Base-by-base conservation (phyloP, 1,140 invertebrate species). In the Drosophila orosa region DNA sequence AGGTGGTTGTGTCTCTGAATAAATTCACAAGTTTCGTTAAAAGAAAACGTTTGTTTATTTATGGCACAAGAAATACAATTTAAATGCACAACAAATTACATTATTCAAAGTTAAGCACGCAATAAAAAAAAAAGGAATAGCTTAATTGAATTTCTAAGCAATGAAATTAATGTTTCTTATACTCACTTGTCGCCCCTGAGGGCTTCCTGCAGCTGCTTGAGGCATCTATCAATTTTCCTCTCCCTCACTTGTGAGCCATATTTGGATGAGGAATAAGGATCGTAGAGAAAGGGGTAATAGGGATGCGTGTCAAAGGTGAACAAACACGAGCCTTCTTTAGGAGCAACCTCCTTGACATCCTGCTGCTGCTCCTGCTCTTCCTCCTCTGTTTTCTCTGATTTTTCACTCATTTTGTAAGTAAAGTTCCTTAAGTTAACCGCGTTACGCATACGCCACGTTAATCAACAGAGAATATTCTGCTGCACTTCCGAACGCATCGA, bases 211-310 rank as follows among this genome's bases (percentile, higher is more conserved):
- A 91, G 27, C 57, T 91, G 90, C 19, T 81, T 87, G 7, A 91
- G 57, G 25, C 90, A 91, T 3, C 90, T 87, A 73, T 90, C 90
- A 27, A 91, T 91, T 54, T 91, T 91, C 0, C 90, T 76, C 10
- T 86, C 80, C 15, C 90, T 83, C 39, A 91, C 90, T 27, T 91
- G 90, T 0, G 90, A 91, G 2, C 90, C 90, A 22, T 91, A 91
- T n/a, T 89, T 87, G 17, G 84, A 87, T 24, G 61, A 39, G 0
- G 66, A 57, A 25, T 72, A 87, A 1, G 83, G 75, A 66, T 89
- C 83, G 24, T 61, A 56, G 12, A 81, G 72, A 5, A 89, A 74
- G 2, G 71, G 85, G 17, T 79, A 89, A 15, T 80, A 80, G 0
- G 67, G 79, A 63, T 87, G 66, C 0, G 80, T 74, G 29, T 89